phyloP scores from a whole-genome alignment of 2,888 invertebrate species.

The Eretmocerus hayati region DNA sequence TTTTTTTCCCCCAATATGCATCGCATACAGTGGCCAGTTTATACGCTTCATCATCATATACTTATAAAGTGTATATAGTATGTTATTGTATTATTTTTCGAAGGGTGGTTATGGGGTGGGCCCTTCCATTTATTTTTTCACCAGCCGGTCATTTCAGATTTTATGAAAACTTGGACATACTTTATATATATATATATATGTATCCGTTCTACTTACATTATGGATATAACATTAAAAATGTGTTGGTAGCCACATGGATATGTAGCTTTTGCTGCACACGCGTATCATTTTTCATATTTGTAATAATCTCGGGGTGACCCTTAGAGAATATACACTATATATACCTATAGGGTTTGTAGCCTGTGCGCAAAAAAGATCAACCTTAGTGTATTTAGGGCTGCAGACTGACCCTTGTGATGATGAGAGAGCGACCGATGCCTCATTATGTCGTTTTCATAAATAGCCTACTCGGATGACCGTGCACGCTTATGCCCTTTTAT shows the following conservation, averaged over 20 bases:
- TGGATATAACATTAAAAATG: too few relatives aligned
- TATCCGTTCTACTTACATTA: neutral
- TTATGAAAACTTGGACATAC: slow-evolving; percentile 17
- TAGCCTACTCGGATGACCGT: slow-evolving; percentile 3
- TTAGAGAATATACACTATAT: too few relatives aligned
- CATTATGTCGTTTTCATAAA: slow-evolving; percentile 18
- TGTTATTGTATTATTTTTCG: slow-evolving; percentile 13
- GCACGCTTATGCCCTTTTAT: too few relatives aligned
- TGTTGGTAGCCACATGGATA: too few relatives aligned
- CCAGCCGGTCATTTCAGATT: slow-evolving; percentile 18
- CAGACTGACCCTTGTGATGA: too few relatives aligned
- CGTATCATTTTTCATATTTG: slow-evolving; percentile 23
- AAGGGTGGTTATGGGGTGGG: too few relatives aligned
- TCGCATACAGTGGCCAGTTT: slow-evolving; percentile 17
- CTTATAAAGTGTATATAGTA: slow-evolving; percentile 23
- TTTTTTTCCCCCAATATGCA: slow-evolving; percentile 12
- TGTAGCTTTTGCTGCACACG: neutral
- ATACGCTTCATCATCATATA: slow-evolving; percentile 33
- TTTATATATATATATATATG: too few relatives aligned
- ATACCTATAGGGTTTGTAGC: neutral
- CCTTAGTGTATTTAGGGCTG: neutral
- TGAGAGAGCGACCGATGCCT: too few relatives aligned
- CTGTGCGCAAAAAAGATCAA: slow-evolving; percentile 11
- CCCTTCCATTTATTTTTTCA: too few relatives aligned
- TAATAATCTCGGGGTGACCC: too few relatives aligned